Conservation (phyloP, 1,140 invertebrate genomes). For the Caerostris extrusa region DNA sequence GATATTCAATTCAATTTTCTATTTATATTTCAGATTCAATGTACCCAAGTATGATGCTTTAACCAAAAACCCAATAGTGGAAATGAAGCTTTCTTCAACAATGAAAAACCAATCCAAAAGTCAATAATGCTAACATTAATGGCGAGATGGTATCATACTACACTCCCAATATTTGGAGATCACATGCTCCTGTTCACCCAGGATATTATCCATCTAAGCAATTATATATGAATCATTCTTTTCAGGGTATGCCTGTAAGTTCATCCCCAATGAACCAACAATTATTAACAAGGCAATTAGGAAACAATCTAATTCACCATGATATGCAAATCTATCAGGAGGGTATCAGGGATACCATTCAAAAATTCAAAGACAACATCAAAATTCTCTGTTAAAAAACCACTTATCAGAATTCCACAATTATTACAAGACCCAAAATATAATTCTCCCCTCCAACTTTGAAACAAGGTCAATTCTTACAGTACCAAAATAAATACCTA, state of each 20-base stretch:
- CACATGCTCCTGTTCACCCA: background rate
- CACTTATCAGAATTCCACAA: background rate
- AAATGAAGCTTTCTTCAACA: background rate
- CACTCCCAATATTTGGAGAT: background rate
- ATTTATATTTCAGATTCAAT: background rate
- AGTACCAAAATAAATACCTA: background rate
- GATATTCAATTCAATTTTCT: background rate
- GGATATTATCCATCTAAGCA: background rate
- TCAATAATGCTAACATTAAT: background rate
- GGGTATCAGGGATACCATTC: conserved; percentile 1
- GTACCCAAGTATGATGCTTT: background rate
- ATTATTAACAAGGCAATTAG: background rate
- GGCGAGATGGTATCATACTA: background rate
- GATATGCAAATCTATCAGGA: background rate
- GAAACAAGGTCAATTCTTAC: background rate
- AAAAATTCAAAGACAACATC: conserved; percentile 13
- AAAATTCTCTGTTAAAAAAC: conserved; percentile 20
- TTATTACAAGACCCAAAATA: no score
- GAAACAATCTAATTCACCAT: background rate
- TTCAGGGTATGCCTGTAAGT: background rate
- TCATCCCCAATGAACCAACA: background rate
- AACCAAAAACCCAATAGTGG: background rate
- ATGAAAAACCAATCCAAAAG: background rate
- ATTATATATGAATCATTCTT: background rate
- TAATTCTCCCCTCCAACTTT: background rate